Percentiles rank a stretch among this genome's conserved stretches.
Conservation (phyloP, 2,888 invertebrate species). For the Hartigia nigra region DNA sequence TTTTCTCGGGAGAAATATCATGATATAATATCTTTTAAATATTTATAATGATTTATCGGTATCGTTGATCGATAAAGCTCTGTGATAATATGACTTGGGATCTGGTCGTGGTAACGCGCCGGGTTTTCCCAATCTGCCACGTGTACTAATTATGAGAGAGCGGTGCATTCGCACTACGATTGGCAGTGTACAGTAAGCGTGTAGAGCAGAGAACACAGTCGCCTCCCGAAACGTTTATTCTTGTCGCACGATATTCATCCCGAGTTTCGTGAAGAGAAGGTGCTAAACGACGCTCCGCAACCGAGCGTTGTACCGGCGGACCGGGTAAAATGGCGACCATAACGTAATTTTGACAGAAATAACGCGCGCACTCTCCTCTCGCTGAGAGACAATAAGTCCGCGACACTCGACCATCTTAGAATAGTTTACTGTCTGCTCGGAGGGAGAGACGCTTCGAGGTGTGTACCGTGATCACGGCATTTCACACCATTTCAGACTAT, state of each 20-base stretch:
- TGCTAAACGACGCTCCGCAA: conserved; percentile 43
- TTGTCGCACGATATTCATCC: conserved; percentile 25
- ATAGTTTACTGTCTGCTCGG: conserved; percentile 48
- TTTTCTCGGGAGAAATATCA: background rate
- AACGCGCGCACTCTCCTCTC: conserved; percentile 42
- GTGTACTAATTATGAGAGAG: conserved; percentile 54
- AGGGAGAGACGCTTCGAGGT: background rate
- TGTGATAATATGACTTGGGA: background rate
- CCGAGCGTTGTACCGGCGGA: conserved; percentile 28
- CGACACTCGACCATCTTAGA: conserved; percentile 53
- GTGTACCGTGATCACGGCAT: background rate
- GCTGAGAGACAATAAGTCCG: conserved; percentile 55
- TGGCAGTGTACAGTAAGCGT: conserved; percentile 11
- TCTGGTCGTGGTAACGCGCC: background rate
- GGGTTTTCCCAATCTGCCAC: background rate
- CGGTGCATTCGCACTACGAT: conserved; percentile 36
- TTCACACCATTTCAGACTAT: background rate
- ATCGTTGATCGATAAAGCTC: background rate
- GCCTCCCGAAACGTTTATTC: conserved; percentile 37
- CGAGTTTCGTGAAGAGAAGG: conserved; percentile 31
- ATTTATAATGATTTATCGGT: background rate
- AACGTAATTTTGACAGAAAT: conserved; percentile 65
- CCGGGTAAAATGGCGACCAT: conserved; percentile 48
- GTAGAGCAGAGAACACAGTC: conserved; percentile 26
- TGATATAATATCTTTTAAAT: background rate